phyloP scores from a whole-genome alignment of 2,113 vertebrate genomes.

The Gadus chalcogrammus region DNA sequence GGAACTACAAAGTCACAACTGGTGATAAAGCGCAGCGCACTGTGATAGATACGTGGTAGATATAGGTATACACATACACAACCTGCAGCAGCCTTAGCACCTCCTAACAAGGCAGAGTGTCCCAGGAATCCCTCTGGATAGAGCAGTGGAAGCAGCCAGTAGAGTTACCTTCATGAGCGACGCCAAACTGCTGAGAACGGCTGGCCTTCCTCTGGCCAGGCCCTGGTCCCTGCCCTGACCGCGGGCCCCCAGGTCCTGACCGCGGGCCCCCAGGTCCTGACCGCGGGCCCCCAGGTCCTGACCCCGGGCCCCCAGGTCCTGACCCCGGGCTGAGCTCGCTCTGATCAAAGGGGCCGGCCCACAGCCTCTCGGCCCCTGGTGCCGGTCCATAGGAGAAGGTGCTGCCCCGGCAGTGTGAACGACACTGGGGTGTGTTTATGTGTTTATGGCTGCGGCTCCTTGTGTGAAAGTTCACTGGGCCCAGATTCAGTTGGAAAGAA shows the following conservation, averaged over 20 bases:
- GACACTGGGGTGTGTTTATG: not conserved
- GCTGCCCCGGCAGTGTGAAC: not conserved
- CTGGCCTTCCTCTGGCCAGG: slow-evolving; percentile 42
- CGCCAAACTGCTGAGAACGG: slow-evolving; percentile 33
- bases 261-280: not conserved
- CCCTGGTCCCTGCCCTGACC: slow-evolving; percentile 30
- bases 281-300: not conserved
- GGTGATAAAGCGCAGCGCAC: too few species aligned
- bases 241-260: not conserved
- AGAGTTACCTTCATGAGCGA: slow-evolving; percentile 58
- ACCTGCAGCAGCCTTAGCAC: too few species aligned
- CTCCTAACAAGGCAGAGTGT: slow-evolving; percentile 1
- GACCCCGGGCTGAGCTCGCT: not conserved
- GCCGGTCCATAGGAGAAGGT: slow-evolving; percentile 35
- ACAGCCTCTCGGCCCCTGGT: slow-evolving; percentile 9
- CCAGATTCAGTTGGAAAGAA: too few species aligned
- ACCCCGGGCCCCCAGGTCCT: not conserved
- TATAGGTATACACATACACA: not conserved
- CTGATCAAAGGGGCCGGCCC: slow-evolving; percentile 13
- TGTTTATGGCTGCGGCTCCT: slow-evolving; percentile 1
- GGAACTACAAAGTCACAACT: too few species aligned
- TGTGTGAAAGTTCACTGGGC: not conserved
- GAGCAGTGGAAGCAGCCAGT: not conserved
- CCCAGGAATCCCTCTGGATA: slow-evolving; percentile 18
- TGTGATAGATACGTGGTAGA: not conserved